Evolutionary conservation across 2,888 invertebrate species (phyloP), one percentile per base, ranked within the genome.

Genomic region (Drosophila fulvimacula): DNA sequence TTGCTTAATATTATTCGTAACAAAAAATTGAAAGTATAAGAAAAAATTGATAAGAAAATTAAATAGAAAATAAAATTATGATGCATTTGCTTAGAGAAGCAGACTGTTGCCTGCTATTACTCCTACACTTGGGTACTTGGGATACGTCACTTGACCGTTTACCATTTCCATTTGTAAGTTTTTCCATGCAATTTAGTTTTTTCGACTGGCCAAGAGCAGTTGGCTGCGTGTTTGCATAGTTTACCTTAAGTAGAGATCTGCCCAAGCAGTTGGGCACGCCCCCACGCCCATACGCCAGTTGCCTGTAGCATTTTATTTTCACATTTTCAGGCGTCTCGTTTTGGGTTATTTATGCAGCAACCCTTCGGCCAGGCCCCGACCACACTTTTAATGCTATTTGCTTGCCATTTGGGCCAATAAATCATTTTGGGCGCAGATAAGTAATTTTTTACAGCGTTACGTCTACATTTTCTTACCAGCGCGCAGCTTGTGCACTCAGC

Each of bases 401-500:
- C 84, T 79, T 88, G 84, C 87, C 84, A 87, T 87, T 85, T 85
- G 74, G 87, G 79, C 81, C 88, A 87, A 85, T 85, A 85, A 88
- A 85, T 85, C 85, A 85, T 85, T 88, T 88, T 83, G 87, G 64
- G 73, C 73, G 60, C 74, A 88, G 85, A 85, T 89, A 85, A 86
- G 87, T 85, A 85, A 87, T 85, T 83, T 86, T 82, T 81, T 77
- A 36, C 72, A 68, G 44, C 42, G 57, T 56, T 68, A 56, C 52
- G 48, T 73, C 64, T 66, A 69, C 76, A 68, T 68, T 74, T 79
- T 74, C 75, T 71, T 76, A 76, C 73, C 78, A 57, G 27, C 32
- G 17, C 52, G 17, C 52, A 58, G 64, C 44, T 69, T 64, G 21
- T 68, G 76, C 67, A 77, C 62, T 77, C 61, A 51, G 60, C 51